Conservation (phyloP, 2,888 invertebrate genomes). For the Heteromyza rotundicornis region DNA sequence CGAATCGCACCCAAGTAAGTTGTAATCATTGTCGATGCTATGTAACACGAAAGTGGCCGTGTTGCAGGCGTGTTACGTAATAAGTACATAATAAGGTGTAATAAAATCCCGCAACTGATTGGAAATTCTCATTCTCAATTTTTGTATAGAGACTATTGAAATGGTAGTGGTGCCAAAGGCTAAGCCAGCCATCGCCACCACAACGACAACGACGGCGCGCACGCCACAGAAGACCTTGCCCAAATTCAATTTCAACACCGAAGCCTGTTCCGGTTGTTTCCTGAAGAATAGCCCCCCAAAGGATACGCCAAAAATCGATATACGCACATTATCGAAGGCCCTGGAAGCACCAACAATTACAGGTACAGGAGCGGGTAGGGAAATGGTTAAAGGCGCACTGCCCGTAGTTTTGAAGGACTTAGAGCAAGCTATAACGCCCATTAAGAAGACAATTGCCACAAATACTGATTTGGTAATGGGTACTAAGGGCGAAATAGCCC, state of each 20-base stretch:
- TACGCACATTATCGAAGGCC: slow-evolving; percentile 40
- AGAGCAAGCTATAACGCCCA: not conserved
- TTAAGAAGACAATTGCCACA: too few species aligned
- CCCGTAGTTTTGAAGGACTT: slow-evolving; percentile 9
- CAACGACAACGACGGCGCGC: slow-evolving; percentile 31
- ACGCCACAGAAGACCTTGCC: slow-evolving; percentile 20
- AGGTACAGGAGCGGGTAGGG: slow-evolving; percentile 22
- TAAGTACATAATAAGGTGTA: not conserved
- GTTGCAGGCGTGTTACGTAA: too few species aligned
- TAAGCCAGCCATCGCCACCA: slow-evolving; percentile 16
- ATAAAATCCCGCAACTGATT: too few species aligned
- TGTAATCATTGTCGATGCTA: too few species aligned
- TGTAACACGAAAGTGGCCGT: too few species aligned
- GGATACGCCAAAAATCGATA: slow-evolving; percentile 35
- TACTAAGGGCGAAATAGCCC: not conserved
- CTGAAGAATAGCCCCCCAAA: slow-evolving; percentile 30
- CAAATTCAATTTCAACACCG: slow-evolving; percentile 37
- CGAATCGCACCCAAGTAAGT: slow-evolving; percentile 64
- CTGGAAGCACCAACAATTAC: slow-evolving; percentile 23
- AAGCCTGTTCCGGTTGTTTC: slow-evolving; percentile 53
- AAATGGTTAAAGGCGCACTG: not conserved
- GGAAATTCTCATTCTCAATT: not conserved
- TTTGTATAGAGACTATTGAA: slow-evolving; percentile 32
- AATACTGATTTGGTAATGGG: too few species aligned
- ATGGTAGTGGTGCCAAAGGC: slow-evolving; percentile 32